phyloP scores from a whole-genome alignment of 2,888 invertebrate genomes.

The Matsumyia berberina region DNA sequence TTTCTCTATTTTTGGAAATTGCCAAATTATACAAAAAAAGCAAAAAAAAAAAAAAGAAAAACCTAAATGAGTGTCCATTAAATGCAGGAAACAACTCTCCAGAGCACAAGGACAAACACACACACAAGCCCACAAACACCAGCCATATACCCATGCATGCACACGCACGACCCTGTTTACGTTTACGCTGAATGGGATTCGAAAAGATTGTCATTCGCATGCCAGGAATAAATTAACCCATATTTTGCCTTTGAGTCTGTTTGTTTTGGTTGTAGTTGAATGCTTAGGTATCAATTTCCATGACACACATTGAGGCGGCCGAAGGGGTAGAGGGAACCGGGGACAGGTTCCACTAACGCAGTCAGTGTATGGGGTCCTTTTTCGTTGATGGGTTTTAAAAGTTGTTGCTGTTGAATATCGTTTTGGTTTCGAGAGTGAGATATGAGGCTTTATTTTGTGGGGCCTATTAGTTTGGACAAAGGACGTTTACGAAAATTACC shows the following conservation, averaged over 20 bases:
- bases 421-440: slow-evolving; percentile 14
- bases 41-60: slow-evolving; percentile 10
- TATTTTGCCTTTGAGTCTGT: slow-evolving; percentile 51
- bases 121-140: slow-evolving; percentile 21
- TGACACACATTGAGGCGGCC: neutral
- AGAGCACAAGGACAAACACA: slow-evolving; percentile 42
- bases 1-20: slow-evolving; percentile 55
- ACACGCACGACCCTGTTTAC: slow-evolving; percentile 59
- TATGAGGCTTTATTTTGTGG: slow-evolving; percentile 26
- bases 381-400: slow-evolving; percentile 35
- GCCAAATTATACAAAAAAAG: slow-evolving; percentile 66
- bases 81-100: slow-evolving; percentile 69
- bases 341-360: too few relatives aligned
- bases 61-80: slow-evolving; percentile 63
- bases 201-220: slow-evolving; percentile 74
- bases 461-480: slow-evolving; percentile 27
- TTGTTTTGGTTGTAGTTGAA: slow-evolving; percentile 50
- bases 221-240: slow-evolving; percentile 74
- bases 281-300: slow-evolving; percentile 55
- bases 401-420: slow-evolving; percentile 28
- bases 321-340: neutral
- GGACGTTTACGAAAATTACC: slow-evolving; percentile 21
- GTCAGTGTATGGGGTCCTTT: slow-evolving; percentile 4
- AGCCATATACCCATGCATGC: slow-evolving; percentile 1
- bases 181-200: slow-evolving; percentile 56